Conservation (phyloP, 2,113 vertebrate species). For the Brachyhypopomus occidentalis region DNA sequence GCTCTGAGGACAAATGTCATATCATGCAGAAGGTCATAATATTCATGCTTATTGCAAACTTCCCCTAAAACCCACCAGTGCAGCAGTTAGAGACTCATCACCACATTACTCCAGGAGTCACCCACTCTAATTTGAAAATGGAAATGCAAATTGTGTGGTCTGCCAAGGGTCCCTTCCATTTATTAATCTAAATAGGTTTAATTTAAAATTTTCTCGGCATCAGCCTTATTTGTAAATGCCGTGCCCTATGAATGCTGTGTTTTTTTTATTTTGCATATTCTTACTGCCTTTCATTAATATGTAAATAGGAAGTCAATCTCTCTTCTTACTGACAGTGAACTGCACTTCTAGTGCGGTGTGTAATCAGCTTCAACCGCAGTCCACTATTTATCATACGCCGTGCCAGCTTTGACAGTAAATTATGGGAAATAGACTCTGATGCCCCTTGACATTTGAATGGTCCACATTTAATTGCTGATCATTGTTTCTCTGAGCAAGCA, state of each 20-base stretch:
- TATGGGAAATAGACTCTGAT: slow-evolving; percentile 72
- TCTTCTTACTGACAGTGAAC: slow-evolving; percentile 91
- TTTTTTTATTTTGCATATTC: slow-evolving; percentile 87
- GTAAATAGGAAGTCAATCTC: slow-evolving; percentile 99
- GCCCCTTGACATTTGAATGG: slow-evolving; percentile 76
- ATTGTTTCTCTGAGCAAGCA: slow-evolving; percentile 58
- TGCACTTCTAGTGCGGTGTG: slow-evolving; percentile 93
- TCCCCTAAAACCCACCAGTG: slow-evolving; percentile 56
- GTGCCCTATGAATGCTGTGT: slow-evolving; percentile 97
- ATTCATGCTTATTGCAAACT: slow-evolving; percentile 48
- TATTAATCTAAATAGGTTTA: slow-evolving; percentile 99
- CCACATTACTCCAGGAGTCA: slow-evolving; percentile 70
- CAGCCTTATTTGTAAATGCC: slow-evolving; percentile 99
- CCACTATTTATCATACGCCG: slow-evolving; percentile 86
- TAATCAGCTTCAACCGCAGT: slow-evolving; percentile 98
- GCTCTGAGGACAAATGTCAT: slow-evolving; percentile 40
- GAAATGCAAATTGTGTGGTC: slow-evolving; percentile 96
- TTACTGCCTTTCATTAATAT: slow-evolving; percentile 99
- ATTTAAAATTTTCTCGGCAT: slow-evolving; percentile 99
- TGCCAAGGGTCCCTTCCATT: slow-evolving; percentile 88
- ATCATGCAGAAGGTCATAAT: slow-evolving; percentile 54
- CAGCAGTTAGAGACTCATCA: slow-evolving; percentile 72
- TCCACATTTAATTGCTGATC: slow-evolving; percentile 87
- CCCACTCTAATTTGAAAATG: slow-evolving; percentile 80
- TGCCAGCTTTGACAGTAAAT: slow-evolving; percentile 57